These are phyloP conservation scores for Numenius arquata DNA, from an alignment of 2,113 vertebrate species.

Conservation along the genomic window DNA sequence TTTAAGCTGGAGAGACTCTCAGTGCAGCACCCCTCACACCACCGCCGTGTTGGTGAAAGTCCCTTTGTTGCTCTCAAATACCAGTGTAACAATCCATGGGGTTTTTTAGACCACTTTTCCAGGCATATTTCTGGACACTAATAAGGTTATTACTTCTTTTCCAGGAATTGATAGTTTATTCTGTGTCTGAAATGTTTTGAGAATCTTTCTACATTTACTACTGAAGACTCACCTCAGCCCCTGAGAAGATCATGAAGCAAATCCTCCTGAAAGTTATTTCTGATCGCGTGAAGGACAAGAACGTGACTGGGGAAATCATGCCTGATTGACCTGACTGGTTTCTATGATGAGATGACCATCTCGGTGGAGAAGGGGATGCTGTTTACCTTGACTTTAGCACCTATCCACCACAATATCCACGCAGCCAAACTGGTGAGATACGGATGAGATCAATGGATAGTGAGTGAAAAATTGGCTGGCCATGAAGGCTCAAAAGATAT, in stretches of 20 bases:
- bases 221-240: background rate
- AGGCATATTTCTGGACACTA: background rate
- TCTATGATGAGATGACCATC: background rate
- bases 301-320: background rate
- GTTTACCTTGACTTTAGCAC: background rate
- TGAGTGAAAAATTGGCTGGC: background rate
- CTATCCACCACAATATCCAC: background rate
- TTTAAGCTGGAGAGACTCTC: background rate
- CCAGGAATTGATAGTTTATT: background rate
- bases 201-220: background rate
- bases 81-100: background rate
- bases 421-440: background rate
- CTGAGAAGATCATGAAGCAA: background rate
- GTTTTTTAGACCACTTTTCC: background rate
- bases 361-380: background rate
- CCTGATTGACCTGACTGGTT: background rate
- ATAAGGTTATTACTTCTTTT: background rate
- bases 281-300: background rate
- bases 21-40: background rate
- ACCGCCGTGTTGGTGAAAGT: accelerated
- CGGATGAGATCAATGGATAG: too few relatives aligned
- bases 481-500: background rate
- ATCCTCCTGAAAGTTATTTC: background rate
- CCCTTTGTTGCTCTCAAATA: background rate
- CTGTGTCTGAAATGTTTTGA: background rate